Percentiles rank a stretch among this genome's conserved stretches.
These are phyloP conservation scores for Pogoniulus pusillus DNA, from an alignment of 2,797 vertebrate genomes.

Conservation along the genomic window DNA sequence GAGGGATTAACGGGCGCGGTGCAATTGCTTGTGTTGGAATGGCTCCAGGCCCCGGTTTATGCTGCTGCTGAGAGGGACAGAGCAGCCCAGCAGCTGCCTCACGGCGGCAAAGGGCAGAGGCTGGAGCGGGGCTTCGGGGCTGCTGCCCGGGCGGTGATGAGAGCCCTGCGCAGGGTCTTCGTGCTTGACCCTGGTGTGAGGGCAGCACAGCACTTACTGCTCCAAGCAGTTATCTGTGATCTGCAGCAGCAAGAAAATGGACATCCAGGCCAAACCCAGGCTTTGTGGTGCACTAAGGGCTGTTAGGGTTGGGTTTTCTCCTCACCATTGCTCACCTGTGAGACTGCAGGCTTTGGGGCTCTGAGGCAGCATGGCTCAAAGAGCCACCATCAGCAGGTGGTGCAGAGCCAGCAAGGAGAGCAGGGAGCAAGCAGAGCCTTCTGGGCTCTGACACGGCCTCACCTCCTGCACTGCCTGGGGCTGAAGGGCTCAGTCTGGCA, in stretches of 20 bases:
- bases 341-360: not conserved
- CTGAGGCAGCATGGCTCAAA: not conserved
- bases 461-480: not conserved
- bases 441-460: not conserved
- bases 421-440: not conserved
- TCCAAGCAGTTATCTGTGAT: not conserved
- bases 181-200: not conserved
- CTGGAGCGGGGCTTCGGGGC: not conserved
- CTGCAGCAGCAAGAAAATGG: not conserved
- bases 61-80: not conserved
- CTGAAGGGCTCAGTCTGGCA: not conserved
- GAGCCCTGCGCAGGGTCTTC: not conserved
- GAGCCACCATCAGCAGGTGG: not conserved
- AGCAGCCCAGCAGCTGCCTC: not conserved
- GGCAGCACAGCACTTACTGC: not conserved
- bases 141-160: not conserved
- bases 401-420: not conserved
- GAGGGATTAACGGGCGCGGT: constrained; percentile 21
- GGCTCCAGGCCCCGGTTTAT: constrained; percentile 37
- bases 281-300: not conserved
- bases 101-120: not conserved
- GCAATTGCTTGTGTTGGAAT: constrained; percentile 49
- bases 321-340: not conserved
- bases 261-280: not conserved
- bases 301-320: not conserved